Evolutionary conservation across 2,888 invertebrate species (phyloP).

Genomic region (Ectropis crepuscularia): DNA sequence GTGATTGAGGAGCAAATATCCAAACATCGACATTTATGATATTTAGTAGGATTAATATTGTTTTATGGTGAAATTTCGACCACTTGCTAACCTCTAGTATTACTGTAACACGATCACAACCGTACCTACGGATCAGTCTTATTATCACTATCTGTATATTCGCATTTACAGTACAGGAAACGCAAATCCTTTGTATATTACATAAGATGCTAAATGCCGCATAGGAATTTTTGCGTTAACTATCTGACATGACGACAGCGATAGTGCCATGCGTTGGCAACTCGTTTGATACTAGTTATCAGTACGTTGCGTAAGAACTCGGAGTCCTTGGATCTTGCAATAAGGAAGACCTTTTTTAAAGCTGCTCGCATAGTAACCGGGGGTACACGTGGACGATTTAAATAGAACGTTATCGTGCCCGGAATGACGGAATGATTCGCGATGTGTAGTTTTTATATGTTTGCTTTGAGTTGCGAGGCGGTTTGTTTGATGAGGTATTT

Average conservation of each 20-base stretch:
- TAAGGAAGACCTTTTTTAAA: constrained; percentile 24
- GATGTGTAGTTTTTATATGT: neutral
- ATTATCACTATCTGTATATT: neutral
- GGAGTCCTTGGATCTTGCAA: constrained; percentile 25
- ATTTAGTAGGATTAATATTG: too few relatives aligned
- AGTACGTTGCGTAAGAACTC: constrained; percentile 28
- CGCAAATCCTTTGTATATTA: constrained; percentile 1
- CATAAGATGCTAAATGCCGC: constrained; percentile 8
- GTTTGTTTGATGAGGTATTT: neutral
- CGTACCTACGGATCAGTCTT: neutral
- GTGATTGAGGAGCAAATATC: too few relatives aligned
- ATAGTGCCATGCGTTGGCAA: constrained; percentile 14
- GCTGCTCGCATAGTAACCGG: constrained; percentile 21
- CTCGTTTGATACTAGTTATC: constrained; percentile 24
- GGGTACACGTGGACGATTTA: constrained; percentile 17
- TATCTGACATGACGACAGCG: constrained; percentile 25
- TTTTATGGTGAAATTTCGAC: too few relatives aligned
- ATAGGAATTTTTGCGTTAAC: constrained; percentile 11
- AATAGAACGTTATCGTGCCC: constrained; percentile 31
- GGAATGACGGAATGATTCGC: neutral
- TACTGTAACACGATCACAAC: neutral
- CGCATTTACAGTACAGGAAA: constrained; percentile 2
- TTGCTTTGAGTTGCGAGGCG: neutral
- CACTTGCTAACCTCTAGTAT: neutral
- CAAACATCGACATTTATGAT: too few relatives aligned